Evolutionary conservation across 2,113 vertebrate genomes (phyloP).

Genomic region (Phoxinus phoxinus): DNA sequence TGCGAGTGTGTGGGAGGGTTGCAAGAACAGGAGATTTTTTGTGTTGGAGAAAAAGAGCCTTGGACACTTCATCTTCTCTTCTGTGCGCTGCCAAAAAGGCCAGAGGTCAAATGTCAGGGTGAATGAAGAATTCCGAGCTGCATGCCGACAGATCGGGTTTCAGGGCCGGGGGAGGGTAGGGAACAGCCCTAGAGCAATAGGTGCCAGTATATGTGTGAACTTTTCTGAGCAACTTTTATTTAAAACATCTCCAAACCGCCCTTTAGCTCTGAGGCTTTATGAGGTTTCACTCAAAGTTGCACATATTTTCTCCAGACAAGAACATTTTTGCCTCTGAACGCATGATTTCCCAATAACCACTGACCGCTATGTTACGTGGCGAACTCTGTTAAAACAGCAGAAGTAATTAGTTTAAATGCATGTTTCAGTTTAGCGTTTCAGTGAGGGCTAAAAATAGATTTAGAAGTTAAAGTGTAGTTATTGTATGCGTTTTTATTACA

Average conservation of each 20-base stretch:
- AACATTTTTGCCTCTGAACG: constrained; percentile 6
- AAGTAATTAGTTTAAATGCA: constrained; percentile 11
- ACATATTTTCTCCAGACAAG: constrained; percentile 35
- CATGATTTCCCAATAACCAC: constrained; percentile 35
- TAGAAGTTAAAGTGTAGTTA: background rate
- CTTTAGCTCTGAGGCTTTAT: constrained; percentile 64
- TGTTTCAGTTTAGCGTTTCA: background rate
- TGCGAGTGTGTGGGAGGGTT: constrained; percentile 62
- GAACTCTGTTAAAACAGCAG: constrained; percentile 27
- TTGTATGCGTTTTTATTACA: background rate
- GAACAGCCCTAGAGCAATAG: constrained; percentile 73
- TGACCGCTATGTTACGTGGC: background rate
- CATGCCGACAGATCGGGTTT: constrained; percentile 84
- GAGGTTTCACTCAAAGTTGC: constrained; percentile 68
- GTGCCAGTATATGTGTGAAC: constrained; percentile 69
- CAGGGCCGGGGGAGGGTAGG: constrained; percentile 73
- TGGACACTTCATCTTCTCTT: constrained; percentile 85
- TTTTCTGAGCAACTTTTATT: constrained; percentile 67
- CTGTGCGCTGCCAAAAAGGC: constrained; percentile 83
- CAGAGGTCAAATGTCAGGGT: constrained; percentile 86
- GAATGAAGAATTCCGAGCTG: constrained; percentile 83
- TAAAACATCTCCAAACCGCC: constrained; percentile 60
- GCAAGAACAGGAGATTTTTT: constrained; percentile 83
- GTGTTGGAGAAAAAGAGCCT: constrained; percentile 78
- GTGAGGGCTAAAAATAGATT: background rate